Percentiles rank a stretch among this genome's conserved stretches.
These are phyloP conservation scores for Hippolais icterina DNA, from an alignment of 2,113 vertebrate species.

Conservation along the genomic window DNA sequence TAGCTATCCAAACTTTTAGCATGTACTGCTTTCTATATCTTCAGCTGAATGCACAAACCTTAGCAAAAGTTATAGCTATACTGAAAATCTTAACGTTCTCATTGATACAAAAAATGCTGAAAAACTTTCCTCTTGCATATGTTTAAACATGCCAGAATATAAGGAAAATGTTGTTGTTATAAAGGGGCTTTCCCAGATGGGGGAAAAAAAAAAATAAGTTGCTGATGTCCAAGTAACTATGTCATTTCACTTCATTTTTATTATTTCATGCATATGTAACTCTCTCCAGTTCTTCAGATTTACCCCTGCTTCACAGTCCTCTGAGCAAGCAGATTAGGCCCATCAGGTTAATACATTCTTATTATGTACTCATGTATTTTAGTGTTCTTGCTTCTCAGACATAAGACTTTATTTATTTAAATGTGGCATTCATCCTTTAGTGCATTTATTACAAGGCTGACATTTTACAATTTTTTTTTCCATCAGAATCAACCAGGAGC, in stretches of 20 bases:
- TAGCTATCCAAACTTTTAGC: not conserved
- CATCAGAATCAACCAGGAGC: slow-evolving; percentile 15
- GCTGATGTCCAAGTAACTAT: not conserved
- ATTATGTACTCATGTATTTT: not conserved
- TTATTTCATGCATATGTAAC: not conserved
- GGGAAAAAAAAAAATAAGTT: not conserved
- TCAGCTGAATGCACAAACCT: not conserved
- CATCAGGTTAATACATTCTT: slow-evolving; percentile 36
- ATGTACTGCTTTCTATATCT: not conserved
- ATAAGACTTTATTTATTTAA: slow-evolving; percentile 60
- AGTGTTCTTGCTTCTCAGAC: slow-evolving; percentile 31
- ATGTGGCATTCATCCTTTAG: slow-evolving; percentile 55
- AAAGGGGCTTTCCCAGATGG: not conserved
- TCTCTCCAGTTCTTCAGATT: not conserved
- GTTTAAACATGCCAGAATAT: not conserved
- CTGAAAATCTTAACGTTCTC: not conserved
- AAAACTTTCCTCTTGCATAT: not conserved
- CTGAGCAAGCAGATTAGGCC: not conserved
- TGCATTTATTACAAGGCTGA: slow-evolving; percentile 51
- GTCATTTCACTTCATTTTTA: not conserved
- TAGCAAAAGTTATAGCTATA: not conserved
- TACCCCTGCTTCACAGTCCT: not conserved
- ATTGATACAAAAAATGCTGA: not conserved
- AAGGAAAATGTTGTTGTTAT: not conserved
- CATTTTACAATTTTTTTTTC: slow-evolving; percentile 29